Conservation (phyloP, 2,797 vertebrate species). For the Leptoclinus maculatus region DNA sequence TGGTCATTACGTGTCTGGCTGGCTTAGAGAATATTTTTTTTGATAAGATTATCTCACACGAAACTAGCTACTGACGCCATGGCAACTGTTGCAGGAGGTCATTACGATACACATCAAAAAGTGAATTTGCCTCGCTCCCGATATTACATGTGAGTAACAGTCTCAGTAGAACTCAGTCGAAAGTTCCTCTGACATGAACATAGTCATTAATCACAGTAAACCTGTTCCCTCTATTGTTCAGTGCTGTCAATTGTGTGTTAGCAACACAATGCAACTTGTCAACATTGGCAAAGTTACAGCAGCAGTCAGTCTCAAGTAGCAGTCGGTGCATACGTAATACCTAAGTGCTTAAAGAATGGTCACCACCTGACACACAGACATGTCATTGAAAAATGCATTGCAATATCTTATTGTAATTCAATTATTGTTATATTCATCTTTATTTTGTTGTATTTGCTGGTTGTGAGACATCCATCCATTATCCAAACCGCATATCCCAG, state of each 20-base stretch:
- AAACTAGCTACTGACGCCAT: background rate
- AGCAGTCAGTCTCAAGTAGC: background rate
- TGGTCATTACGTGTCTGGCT: background rate
- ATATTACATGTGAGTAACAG: background rate
- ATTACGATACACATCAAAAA: background rate
- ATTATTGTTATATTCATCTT: background rate
- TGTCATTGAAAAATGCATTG: background rate
- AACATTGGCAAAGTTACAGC: conserved; percentile 1
- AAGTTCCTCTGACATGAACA: background rate
- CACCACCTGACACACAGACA: background rate
- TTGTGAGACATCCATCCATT: no score
- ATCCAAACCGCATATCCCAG: no score
- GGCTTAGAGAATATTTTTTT: background rate
- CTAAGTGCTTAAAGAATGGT: background rate
- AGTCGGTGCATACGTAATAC: background rate
- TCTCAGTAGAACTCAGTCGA: background rate
- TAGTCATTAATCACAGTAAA: background rate
- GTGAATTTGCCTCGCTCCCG: background rate
- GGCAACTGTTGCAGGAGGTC: background rate
- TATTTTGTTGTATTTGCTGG: background rate
- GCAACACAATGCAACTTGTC: conserved; percentile 10
- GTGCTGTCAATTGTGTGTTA: background rate
- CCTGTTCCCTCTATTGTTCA: conserved; percentile 1
- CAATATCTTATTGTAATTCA: background rate
- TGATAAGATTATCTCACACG: background rate